Base-by-base conservation (phyloP, 64 coral and sea anemone genomes). In the Cladopsammia gracilis region DNA sequence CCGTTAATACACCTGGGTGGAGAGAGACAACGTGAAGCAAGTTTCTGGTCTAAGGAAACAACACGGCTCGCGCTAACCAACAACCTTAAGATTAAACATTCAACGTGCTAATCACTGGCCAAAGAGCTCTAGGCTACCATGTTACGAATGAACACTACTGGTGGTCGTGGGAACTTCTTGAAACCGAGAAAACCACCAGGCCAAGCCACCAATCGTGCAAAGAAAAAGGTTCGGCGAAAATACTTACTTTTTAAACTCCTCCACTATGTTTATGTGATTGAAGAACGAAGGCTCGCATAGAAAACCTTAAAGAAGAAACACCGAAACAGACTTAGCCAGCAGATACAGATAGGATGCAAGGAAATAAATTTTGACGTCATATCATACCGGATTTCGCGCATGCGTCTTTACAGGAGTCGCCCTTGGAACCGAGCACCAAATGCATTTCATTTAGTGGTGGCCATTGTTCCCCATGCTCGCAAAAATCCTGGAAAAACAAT, bases 401-500 rank as follows among this genome's bases (percentile, higher is more conserved):
- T 71, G 82, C 85, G 6, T 92, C 77, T 83, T 88, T 83, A 64
- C 94, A 96, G 15, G 94, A 96, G 23, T 88, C 19, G 19, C 76
- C 90, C 48, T 66, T 70, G 10, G 69, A 77, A 11, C 90, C 66
- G 4, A 92, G 46, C 59, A 88, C 15, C 20, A 96, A 48, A 19
- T 87, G 90, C 84, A 79, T 75, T 70, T 92, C 83, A 58, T 91
- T 65, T 22, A 88, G 46, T 19, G 94, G 94, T 26, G 94, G 94
- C 94, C 94, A 96, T 69, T 66, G 90, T 22, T 88, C 22, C 26
- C 26, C 25, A 23, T 92, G 49, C 52, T 96, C 67, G 48, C 94
- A 96, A 76, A 96, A 96, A 65, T 92, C 75, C 94, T 96, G 73
- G 47, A 77, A 54, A 57, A 58, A 48, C 10, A 16, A 75, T 7